Evolutionary conservation across 2,888 invertebrate species (phyloP), one percentile per base, ranked within the genome.

Genomic region (Apoda limacodes): DNA sequence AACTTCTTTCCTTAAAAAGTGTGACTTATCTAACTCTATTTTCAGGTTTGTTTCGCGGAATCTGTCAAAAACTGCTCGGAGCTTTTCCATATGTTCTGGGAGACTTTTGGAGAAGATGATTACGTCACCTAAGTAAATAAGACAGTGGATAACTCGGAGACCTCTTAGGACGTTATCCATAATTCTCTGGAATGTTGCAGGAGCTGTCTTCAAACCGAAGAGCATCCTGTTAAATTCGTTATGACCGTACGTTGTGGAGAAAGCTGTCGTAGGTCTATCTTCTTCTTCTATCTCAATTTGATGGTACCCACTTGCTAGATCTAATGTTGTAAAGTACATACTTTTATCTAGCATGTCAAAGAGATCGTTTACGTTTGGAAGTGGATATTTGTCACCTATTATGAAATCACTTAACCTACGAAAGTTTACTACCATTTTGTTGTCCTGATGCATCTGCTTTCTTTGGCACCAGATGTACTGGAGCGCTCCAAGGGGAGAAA

Each of bases 61-160:
- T 21, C 40, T 34, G 5, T 50, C 41, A 22, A 51, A 50, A 1
- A 50, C 33, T 11, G 21, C 22, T 25, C 22, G 39, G 7, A 46
- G 13, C 28, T 50, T 50, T 14, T 40, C 20, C 23, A 45, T 22
- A 5, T 52, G 48, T 11, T 44, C 43, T 11, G 50, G 26, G 22
- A 59, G 30, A 4, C 38, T 42, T 11, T 28, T 32, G 1, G 45
- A 47, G 23, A 46, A 54, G 1, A 60, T 41, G 3, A 60, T 50
- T 2, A 60, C 48, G 30, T 58, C 58, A 28, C 55, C 53, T 11
- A 54, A 22, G 25, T 55, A 56, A 1, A 53, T 45, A 22, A 54
- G 42, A 35, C 50, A 50, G 13, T 37, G 38, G 7, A 37, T 31
- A 5, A 37, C 40, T 30, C 43, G 41, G 15, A 45, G 22, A n/a